Evolutionary conservation across 2,888 invertebrate species (phyloP).

Genomic region (Nesidiocoris tenuis): DNA sequence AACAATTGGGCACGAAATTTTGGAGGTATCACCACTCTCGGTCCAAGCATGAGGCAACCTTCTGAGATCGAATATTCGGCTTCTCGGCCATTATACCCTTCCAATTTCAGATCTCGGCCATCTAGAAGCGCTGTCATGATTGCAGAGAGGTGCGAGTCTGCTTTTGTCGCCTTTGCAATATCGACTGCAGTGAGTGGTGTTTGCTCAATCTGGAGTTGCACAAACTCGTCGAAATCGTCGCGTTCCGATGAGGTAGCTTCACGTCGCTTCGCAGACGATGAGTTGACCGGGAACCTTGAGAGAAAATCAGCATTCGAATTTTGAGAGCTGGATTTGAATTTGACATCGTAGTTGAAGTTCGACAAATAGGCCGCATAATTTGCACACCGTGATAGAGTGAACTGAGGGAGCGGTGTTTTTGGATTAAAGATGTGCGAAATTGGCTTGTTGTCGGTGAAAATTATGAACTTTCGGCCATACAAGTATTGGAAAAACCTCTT

Average conservation of each 20-base stretch:
- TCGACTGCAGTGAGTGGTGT: conserved; percentile 23
- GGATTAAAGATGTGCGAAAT: conserved; percentile 49
- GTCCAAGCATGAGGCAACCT: too few relatives aligned
- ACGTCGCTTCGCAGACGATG: background rate
- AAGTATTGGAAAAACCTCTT: conserved; percentile 55
- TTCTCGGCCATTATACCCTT: conserved; percentile 13
- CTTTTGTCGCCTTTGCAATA: conserved; percentile 18
- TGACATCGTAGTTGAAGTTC: conserved; percentile 24
- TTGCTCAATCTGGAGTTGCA: conserved; percentile 13
- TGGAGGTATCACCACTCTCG: conserved; percentile 14
- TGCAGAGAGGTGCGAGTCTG: conserved; percentile 13
- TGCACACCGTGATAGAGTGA: conserved; percentile 21
- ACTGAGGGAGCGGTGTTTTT: conserved; percentile 10
- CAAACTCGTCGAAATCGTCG: conserved; percentile 18
- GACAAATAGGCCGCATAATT: conserved; percentile 21
- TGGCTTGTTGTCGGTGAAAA: conserved; percentile 54
- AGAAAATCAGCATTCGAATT: too few relatives aligned
- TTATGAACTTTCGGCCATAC: conserved; percentile 53
- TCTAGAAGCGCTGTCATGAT: conserved; percentile 15
- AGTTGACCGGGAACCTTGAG: conserved; percentile 1
- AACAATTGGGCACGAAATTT: conserved; percentile 12
- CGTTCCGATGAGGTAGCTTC: too few relatives aligned
- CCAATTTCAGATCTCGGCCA: background rate
- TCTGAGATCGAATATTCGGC: conserved; percentile 3
- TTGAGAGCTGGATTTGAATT: conserved; percentile 4